Conservation (phyloP, 2,888 invertebrate species). For the Lasioglossum lativentre region DNA sequence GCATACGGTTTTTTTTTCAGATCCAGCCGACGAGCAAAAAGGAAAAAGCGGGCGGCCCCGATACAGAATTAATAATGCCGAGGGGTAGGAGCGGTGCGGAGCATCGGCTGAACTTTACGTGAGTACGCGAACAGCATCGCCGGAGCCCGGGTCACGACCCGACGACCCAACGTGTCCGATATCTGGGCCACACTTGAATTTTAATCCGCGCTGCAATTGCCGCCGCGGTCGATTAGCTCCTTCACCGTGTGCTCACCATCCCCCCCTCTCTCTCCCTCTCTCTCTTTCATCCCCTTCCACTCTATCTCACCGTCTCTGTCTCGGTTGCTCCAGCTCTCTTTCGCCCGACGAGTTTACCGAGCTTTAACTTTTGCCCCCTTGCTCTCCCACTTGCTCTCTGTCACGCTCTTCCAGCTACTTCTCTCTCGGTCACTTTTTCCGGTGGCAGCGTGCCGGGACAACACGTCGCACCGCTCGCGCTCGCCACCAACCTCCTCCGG, state of each 20-base stretch:
- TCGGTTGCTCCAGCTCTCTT: not conserved
- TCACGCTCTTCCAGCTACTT: not conserved
- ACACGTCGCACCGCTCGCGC: not conserved
- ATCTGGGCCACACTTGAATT: conserved; percentile 80
- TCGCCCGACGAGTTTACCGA: conserved; percentile 56
- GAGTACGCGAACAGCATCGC: conserved; percentile 47
- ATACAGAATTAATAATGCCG: conserved; percentile 68
- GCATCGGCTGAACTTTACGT: conserved; percentile 66
- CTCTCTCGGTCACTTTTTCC: not conserved
- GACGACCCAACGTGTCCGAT: conserved; percentile 73
- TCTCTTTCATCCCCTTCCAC: not conserved
- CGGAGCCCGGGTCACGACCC: conserved; percentile 71
- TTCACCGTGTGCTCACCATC: conserved; percentile 25
- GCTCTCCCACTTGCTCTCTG: conserved; percentile 3
- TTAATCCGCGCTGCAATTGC: conserved; percentile 76
- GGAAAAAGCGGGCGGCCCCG: conserved; percentile 21
- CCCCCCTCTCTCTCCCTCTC: not conserved
- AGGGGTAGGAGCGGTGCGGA: conserved; percentile 48
- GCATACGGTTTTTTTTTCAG: conserved; percentile 35
- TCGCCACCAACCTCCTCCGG: not conserved
- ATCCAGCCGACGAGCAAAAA: conserved; percentile 5
- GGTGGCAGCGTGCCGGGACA: conserved; percentile 7
- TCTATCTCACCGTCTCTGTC: not conserved
- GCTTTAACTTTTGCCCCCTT: conserved; percentile 60
- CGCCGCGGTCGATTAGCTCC: conserved; percentile 67